Evolutionary conservation across 2,113 vertebrate species (phyloP).

Genomic region (Ifrita kowaldi): DNA sequence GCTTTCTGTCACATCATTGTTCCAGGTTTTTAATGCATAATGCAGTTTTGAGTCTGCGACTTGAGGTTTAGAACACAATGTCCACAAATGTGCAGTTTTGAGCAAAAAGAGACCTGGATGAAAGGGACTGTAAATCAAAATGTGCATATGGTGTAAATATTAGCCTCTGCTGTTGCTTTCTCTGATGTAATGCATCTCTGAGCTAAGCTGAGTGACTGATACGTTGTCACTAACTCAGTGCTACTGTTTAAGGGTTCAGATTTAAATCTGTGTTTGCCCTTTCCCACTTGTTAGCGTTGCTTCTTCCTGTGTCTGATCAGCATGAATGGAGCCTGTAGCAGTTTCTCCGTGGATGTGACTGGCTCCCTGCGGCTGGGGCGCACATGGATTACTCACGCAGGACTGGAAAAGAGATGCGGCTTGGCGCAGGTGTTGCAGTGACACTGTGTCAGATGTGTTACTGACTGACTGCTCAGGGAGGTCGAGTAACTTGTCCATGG

Average conservation of each 20-base stretch:
- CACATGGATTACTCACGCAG: neutral
- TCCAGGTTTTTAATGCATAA: neutral
- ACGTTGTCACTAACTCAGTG: accelerated
- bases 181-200: neutral
- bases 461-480: neutral
- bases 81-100: neutral
- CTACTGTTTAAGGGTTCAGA: neutral
- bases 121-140: neutral
- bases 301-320: accelerated
- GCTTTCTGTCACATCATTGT: neutral
- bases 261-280: neutral
- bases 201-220: neutral
- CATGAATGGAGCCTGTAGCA: neutral
- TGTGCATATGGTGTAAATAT: neutral
- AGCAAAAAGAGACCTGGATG: neutral
- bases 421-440: neutral
- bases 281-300: neutral
- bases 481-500: neutral
- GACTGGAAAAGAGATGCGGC: neutral
- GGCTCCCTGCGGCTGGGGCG: neutral
- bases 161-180: neutral
- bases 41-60: accelerated
- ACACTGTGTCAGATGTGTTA: neutral
- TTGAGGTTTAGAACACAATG: accelerated
- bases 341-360: neutral